Evolutionary conservation across 2,113 vertebrate genomes (phyloP), one percentile per base, ranked within the genome.

Genomic region (Butorides virescens): DNA sequence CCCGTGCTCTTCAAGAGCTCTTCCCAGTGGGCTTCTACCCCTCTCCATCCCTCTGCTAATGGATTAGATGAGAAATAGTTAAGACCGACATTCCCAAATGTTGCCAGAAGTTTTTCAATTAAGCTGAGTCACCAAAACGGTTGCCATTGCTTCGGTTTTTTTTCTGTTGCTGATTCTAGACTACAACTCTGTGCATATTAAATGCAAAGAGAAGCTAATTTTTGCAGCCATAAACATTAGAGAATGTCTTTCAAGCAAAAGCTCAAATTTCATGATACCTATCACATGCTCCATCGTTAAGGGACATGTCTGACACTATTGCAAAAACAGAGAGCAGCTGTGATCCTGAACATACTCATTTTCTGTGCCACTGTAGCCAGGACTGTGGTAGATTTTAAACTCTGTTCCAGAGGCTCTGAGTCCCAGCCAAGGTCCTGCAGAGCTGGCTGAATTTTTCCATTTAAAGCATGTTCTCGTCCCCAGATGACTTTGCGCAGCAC

Each of bases 401-500:
- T 80, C 26, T 39, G 11, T 92, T 95, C 92, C 91, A 91, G 84
- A 90, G 66, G 50, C 91, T 59, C n/a, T 34, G 84, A 92, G 77
- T 85, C 50, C 44, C 42, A 76, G 94, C 92, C 96, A 97, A 94
- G 50, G 70, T 88, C 83, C 86, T 89, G 68, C 74, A 86, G 78
- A 95, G 66, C 77, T 91, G 91, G 58, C 87, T 88, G 77, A 83
- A 52, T 93, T 95, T 93, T 95, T 91, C 94, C 84, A 90, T 97
- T 91, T 92, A 91, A 92, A 96, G 74, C 1, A 0, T 86, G 46
- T 87, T 95, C 81, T 79, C 1, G 30, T 95, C 92, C 95, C 92
- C 89, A 88, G 94, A 93, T 97, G 95, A 93, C 95, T 94, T 84
- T 83, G 62, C 30, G 15, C 79, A 14, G 58, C 67, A 4, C 70